A percentile compares a stretch with the other conserved stretches of the same genome.
Evolutionary conservation across 2,797 vertebrate genomes (phyloP).

Genomic region (Neoniphon sammara): DNA sequence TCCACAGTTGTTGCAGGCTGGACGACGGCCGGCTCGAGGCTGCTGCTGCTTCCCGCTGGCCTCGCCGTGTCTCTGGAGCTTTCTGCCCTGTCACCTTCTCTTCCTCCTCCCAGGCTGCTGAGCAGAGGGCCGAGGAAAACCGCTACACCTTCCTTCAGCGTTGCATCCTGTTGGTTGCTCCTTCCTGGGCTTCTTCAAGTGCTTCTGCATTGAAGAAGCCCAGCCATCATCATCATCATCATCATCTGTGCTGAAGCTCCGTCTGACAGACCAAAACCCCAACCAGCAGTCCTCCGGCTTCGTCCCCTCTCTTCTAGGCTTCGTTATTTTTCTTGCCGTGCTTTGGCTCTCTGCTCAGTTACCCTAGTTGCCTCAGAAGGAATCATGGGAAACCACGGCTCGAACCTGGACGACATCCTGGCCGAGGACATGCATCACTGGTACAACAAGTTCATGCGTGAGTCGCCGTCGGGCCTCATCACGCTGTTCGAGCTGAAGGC

Average conservation of each 20-base stretch:
- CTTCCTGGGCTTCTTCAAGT: background rate
- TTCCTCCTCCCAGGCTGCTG: background rate
- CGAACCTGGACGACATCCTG: slow-evolving; percentile 83
- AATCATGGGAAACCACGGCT: slow-evolving; percentile 83
- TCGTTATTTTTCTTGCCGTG: too few relatives aligned
- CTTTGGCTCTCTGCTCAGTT: too few relatives aligned
- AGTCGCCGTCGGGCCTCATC: slow-evolving; percentile 89
- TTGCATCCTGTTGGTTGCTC: background rate
- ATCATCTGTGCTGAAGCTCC: too few relatives aligned
- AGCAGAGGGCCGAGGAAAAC: background rate
- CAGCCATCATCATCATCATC: background rate
- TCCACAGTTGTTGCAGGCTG: slow-evolving; percentile 52
- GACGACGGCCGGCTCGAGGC: slow-evolving; percentile 1
- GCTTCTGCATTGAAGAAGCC: background rate
- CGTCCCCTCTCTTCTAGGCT: background rate
- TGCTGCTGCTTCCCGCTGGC: background rate
- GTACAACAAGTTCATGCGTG: slow-evolving; percentile 91
- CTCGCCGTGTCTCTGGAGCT: too few relatives aligned
- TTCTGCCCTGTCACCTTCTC: background rate
- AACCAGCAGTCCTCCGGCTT: too few relatives aligned
- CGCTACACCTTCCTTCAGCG: accelerated
- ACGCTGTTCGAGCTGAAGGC: slow-evolving; percentile 91
- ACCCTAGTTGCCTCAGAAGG: too few relatives aligned
- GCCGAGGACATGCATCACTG: slow-evolving; percentile 90
- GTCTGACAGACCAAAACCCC: too few relatives aligned